A percentile compares a stretch with the other conserved stretches of the same genome.
Conservation (phyloP, 2,888 invertebrate genomes). For the Cosmia pyralina region DNA sequence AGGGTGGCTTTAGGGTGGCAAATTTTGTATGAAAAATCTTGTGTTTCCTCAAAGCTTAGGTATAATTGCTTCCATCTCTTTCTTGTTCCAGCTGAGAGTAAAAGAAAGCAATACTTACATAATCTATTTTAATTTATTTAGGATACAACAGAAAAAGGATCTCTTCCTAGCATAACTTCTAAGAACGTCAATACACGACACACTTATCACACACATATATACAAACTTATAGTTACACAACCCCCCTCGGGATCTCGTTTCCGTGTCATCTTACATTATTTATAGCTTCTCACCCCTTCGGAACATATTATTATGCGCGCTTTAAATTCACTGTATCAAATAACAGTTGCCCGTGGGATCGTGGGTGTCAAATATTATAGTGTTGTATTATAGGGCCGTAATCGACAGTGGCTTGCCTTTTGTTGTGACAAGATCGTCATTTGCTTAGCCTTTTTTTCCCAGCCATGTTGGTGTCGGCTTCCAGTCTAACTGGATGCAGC, state of each 20-base stretch:
- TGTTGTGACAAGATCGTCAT: not conserved
- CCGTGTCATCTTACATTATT: constrained; percentile 50
- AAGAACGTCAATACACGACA: constrained; percentile 6
- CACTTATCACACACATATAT: not conserved
- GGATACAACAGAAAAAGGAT: too few relatives aligned
- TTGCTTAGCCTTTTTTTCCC: too few relatives aligned
- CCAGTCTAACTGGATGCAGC: too few relatives aligned
- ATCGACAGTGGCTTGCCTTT: not conserved
- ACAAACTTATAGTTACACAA: constrained; percentile 22
- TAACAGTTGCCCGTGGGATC: constrained; percentile 26
- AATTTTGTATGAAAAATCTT: not conserved
- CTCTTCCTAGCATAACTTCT: too few relatives aligned
- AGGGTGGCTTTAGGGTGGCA: not conserved
- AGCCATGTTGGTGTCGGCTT: too few relatives aligned
- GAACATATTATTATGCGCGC: constrained; percentile 53
- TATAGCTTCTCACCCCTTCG: constrained; percentile 41
- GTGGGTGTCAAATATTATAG: constrained; percentile 30
- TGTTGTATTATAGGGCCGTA: constrained; percentile 8
- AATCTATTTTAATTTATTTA: not conserved
- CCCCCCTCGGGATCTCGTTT: constrained; percentile 26
- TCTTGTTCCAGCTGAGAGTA: not conserved
- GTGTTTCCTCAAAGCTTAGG: not conserved
- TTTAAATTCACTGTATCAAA: constrained; percentile 54
- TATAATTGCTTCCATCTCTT: not conserved
- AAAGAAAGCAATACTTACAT: not conserved